A percentile compares a stretch with the other conserved stretches of the same genome.
These are phyloP conservation scores for Sycobia sp. DNA, from an alignment of 1,140 invertebrate genomes.

Conservation along the genomic window DNA sequence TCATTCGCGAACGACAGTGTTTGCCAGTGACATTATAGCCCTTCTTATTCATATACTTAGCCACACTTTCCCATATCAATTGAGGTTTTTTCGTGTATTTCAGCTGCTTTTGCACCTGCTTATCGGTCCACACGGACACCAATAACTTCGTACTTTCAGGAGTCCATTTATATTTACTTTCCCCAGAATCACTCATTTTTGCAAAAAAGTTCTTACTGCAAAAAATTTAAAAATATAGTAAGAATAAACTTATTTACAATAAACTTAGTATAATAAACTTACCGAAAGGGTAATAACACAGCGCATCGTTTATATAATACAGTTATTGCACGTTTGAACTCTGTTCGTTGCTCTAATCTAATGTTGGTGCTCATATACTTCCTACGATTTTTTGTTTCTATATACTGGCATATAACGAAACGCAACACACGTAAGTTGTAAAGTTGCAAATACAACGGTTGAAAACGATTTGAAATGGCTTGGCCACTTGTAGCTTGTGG, in stretches of 20 bases:
- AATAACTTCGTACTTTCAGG: conserved; percentile 56
- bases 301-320: too few species aligned
- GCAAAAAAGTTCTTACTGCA: not conserved
- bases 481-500: too few species aligned
- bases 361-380: too few species aligned
- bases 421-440: not conserved
- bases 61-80: conserved; percentile 57
- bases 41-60: conserved; percentile 58
- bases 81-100: conserved; percentile 52
- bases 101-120: conserved; percentile 58
- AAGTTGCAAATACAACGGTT: conserved; percentile 6
- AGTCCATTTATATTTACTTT: conserved; percentile 58
- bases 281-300: too few species aligned
- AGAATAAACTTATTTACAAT: too few species aligned
- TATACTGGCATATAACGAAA: not conserved
- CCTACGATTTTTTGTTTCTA: too few species aligned
- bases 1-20: conserved; percentile 59
- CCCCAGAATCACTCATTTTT: conserved; percentile 24
- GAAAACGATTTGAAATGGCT: conserved; percentile 19
- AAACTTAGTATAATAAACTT: too few species aligned
- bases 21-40: conserved; percentile 56
- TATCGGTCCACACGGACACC: conserved; percentile 58
- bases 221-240: not conserved
- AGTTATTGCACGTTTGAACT: too few species aligned
- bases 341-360: too few species aligned